phyloP scores from a whole-genome alignment of 2,113 vertebrate genomes.

The Piaya cayana region DNA sequence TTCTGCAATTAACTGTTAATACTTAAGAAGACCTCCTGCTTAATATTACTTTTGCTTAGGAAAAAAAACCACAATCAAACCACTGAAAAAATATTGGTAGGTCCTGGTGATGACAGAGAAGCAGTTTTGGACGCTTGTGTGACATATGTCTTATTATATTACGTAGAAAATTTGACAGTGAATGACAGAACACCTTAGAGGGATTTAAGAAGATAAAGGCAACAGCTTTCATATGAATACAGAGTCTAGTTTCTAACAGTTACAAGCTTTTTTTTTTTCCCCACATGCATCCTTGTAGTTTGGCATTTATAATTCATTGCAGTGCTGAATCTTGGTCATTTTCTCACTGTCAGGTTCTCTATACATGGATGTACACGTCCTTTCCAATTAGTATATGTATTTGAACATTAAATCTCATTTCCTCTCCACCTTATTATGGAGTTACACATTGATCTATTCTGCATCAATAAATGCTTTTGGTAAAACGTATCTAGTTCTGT shows the following conservation, averaged over 20 bases:
- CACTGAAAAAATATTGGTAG: slow-evolving; percentile 9
- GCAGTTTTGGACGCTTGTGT: slow-evolving; percentile 73
- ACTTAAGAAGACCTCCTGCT: slow-evolving; percentile 17
- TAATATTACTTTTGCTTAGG: slow-evolving; percentile 49
- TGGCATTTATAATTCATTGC: slow-evolving; percentile 80
- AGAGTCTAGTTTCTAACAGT: slow-evolving; percentile 72
- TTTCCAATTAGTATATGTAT: slow-evolving; percentile 77
- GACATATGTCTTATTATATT: slow-evolving; percentile 73
- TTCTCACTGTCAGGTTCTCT: slow-evolving; percentile 66
- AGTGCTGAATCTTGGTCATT: slow-evolving; percentile 74
- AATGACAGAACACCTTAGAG: slow-evolving; percentile 79
- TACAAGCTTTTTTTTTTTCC: slow-evolving; percentile 50
- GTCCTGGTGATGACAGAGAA: slow-evolving; percentile 60
- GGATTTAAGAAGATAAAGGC: slow-evolving; percentile 71
- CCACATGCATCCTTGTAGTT: slow-evolving; percentile 73
- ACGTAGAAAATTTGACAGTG: slow-evolving; percentile 74
- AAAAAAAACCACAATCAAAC: background rate
- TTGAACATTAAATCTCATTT: slow-evolving; percentile 67
- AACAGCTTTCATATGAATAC: slow-evolving; percentile 48
- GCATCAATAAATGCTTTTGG: slow-evolving; percentile 28
- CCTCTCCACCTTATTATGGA: slow-evolving; percentile 26
- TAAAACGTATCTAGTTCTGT: background rate
- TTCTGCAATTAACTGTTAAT: slow-evolving; percentile 44
- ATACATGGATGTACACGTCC: slow-evolving; percentile 68
- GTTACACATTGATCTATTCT: slow-evolving; percentile 14